Evolutionary conservation across 2,113 vertebrate genomes (phyloP).

Genomic region (Ivindomyrus marchei): DNA sequence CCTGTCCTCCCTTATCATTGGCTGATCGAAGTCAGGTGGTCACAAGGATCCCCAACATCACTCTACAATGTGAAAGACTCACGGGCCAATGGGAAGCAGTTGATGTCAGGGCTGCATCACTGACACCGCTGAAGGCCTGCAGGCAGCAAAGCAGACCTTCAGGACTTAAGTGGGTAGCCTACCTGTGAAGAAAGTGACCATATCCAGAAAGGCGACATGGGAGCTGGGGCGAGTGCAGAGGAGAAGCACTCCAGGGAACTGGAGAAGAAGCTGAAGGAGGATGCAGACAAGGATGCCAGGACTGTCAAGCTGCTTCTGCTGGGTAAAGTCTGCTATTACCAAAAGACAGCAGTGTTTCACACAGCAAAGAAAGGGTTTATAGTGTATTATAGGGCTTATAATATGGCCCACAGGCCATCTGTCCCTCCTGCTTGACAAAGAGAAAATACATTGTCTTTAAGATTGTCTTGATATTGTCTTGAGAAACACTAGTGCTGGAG

Average conservation of each 20-base stretch:
- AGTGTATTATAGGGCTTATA: background rate
- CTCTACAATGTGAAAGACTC: constrained; percentile 51
- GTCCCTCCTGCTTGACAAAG: background rate
- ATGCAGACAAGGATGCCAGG: constrained; percentile 88
- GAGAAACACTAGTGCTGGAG: background rate
- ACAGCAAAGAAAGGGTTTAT: background rate
- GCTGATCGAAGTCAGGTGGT: constrained; percentile 49
- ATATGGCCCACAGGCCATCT: background rate
- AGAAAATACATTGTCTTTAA: background rate
- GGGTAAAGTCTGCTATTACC: constrained; percentile 62
- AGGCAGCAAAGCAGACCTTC: constrained; percentile 36
- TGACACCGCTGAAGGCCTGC: constrained; percentile 35
- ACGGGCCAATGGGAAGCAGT: constrained; percentile 38
- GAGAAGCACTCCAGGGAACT: constrained; percentile 91
- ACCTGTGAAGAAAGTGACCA: constrained; percentile 28
- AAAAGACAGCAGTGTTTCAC: background rate
- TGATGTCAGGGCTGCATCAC: constrained; percentile 38
- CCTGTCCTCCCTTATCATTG: constrained; percentile 79
- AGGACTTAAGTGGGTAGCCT: constrained; percentile 33
- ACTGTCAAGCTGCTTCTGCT: constrained; percentile 95
- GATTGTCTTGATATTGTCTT: background rate
- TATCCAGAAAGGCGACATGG: constrained; percentile 65
- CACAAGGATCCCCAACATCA: constrained; percentile 60
- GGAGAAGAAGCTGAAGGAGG: constrained; percentile 95
- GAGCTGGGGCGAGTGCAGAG: constrained; percentile 88